Evolutionary conservation across 1,140 invertebrate genomes (phyloP), one percentile per base, ranked within the genome.

Genomic region (Chironomus tepperi): DNA sequence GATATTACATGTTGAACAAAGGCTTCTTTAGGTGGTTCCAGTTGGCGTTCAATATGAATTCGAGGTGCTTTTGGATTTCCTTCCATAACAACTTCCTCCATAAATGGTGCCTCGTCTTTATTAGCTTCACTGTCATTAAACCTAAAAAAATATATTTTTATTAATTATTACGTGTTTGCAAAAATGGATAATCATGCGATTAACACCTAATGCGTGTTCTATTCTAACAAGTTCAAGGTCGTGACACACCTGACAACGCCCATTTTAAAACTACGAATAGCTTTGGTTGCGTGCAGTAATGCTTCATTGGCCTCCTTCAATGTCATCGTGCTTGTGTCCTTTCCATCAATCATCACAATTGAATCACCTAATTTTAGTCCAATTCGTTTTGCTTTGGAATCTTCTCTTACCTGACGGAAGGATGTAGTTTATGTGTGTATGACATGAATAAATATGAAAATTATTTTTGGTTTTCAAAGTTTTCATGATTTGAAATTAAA

Each of bases 351-450:
- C 19, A 21, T 19, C 18, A 21, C 65, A 70, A 70, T 70, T 18
- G 65, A 70, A 70, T 70, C 65, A 16, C 65, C 65, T 16, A 70
- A 70, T 70, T 70, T 70, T 19, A 70, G 19, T 19, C 65, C 65
- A 19, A 21, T 18, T 9, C 65, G 16, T 10, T 70, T 70, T 18
- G 65, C 65, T 70, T 70, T 70, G 2, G 16, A 19, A 70, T 70
- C 12, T 8, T 70, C 65, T 21, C 19, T 70, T 19, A 57, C 47
- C 47, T 57, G 24, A 34, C 24, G 24, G 24, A 34, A 34, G 24
- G 24, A 34, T 34, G 24, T 34, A 34, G 24, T 57, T 57, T 57
- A 12, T 57, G 47, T 1, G 2, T 9, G 43, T 47, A 57, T 57
- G 47, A 12, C 5, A 57, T 57, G 47, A 57, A 57, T 12, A 57